Percentiles rank a stretch among this genome's conserved stretches.
Evolutionary conservation across 2,113 vertebrate genomes (phyloP).

Genomic region (Corynorhinus townsendii): DNA sequence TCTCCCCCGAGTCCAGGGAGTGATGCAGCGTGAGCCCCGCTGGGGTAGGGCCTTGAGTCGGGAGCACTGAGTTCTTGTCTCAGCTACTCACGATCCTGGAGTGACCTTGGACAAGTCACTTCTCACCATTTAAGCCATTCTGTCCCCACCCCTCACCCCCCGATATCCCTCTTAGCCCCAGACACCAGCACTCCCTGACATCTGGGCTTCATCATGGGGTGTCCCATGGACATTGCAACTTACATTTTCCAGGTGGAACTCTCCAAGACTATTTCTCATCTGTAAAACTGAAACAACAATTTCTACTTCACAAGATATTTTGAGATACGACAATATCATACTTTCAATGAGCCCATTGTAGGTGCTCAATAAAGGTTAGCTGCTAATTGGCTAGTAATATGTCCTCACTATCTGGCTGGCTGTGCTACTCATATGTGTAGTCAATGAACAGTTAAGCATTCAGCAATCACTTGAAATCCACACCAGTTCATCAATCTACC

Average conservation of each 20-base stretch:
- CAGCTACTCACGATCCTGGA: too few relatives aligned
- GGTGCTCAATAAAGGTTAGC: not conserved
- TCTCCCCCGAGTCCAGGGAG: not conserved
- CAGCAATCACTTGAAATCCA: not conserved
- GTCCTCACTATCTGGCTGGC: not conserved
- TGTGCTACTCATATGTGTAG: not conserved
- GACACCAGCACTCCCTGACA: not conserved
- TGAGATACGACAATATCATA: not conserved
- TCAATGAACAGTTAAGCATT: not conserved
- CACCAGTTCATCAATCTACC: not conserved
- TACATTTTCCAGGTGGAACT: not conserved
- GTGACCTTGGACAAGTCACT: not conserved
- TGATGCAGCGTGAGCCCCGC: not conserved
- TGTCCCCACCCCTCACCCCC: rapidly evolving
- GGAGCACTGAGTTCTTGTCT: not conserved
- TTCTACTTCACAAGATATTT: not conserved
- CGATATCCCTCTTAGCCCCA: not conserved
- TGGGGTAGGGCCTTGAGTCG: not conserved
- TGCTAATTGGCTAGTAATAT: not conserved
- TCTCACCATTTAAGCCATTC: not conserved
- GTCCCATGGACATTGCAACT: not conserved
- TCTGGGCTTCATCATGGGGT: not conserved
- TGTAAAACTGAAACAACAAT: not conserved
- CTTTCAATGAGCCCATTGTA: not conserved
- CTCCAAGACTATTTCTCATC: not conserved